These are phyloP conservation scores for Calliphora vicina DNA, from an alignment of 1,140 invertebrate genomes.

Conservation along the genomic window DNA sequence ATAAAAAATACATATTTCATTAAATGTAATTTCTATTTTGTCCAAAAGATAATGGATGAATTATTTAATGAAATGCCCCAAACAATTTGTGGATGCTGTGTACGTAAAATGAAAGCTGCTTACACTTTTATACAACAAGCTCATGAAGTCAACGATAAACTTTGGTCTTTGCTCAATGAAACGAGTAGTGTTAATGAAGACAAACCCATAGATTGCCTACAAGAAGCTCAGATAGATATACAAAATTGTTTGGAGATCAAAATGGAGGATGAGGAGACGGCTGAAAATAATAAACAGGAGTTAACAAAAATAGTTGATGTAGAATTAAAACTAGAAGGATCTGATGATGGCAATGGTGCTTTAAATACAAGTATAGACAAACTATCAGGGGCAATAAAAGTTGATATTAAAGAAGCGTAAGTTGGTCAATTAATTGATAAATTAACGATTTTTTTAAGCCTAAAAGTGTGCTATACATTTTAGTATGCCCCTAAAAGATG, in stretches of 20 bases:
- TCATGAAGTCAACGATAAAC: background rate
- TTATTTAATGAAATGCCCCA: background rate
- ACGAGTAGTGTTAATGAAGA: background rate
- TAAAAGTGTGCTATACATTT: background rate
- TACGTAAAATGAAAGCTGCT: background rate
- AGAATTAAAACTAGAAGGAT: background rate
- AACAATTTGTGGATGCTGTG: background rate
- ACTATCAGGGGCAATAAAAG: background rate
- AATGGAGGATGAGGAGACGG: slow-evolving; percentile 7
- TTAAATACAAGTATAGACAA: background rate
- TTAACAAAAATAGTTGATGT: background rate
- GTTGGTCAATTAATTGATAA: too few species aligned
- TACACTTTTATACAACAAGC: background rate
- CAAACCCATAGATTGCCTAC: slow-evolving; percentile 15
- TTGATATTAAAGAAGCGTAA: too few species aligned
- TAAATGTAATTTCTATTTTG: background rate
- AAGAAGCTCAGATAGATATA: slow-evolving; percentile 22
- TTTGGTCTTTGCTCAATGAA: background rate
- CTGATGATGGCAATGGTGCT: background rate
- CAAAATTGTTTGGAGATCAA: slow-evolving; percentile 12
- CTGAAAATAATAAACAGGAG: background rate
- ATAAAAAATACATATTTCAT: too few species aligned
- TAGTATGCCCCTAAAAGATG: background rate
- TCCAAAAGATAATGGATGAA: background rate
- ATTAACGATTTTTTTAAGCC: background rate